These are phyloP conservation scores for Didymodactylos carnosus DNA, from an alignment of 2,888 invertebrate species.

Conservation along the genomic window DNA sequence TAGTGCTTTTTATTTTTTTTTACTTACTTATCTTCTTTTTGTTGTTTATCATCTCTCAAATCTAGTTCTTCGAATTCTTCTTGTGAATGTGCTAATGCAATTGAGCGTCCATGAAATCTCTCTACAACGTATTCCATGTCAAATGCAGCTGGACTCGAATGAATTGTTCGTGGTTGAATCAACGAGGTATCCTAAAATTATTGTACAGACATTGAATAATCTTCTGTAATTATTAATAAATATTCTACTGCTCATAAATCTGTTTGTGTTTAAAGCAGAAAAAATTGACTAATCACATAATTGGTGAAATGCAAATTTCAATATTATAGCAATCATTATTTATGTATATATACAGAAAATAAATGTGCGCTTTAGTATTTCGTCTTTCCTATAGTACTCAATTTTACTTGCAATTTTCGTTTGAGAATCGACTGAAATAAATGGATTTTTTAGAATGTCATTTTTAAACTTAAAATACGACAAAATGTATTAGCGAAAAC, in stretches of 20 bases:
- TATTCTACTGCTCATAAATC: not conserved
- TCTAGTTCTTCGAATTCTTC: constrained; percentile 24
- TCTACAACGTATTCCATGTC: constrained; percentile 33
- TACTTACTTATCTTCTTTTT: not conserved
- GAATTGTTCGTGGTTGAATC: constrained; percentile 18
- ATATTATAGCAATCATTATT: too few relatives aligned
- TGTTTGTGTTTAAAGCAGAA: not conserved
- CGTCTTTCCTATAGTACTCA: too few relatives aligned
- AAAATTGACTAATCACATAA: not conserved
- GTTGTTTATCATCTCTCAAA: not conserved
- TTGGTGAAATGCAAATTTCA: constrained; percentile 18
- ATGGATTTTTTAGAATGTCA: too few relatives aligned
- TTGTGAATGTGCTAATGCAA: constrained; percentile 24
- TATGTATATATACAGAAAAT: too few relatives aligned
- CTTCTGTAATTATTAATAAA: not conserved
- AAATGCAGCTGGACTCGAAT: constrained; percentile 32
- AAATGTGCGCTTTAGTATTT: too few relatives aligned
- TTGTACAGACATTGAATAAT: too few relatives aligned
- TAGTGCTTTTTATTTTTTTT: not conserved
- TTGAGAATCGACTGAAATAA: too few relatives aligned
- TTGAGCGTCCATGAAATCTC: constrained; percentile 31
- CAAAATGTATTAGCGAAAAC: too few relatives aligned
- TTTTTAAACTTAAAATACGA: too few relatives aligned
- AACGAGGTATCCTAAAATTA: too few relatives aligned
- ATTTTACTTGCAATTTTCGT: too few relatives aligned